These are phyloP conservation scores for Eulemur coronatus DNA, from an alignment of 2,797 vertebrate genomes.

Conservation along the genomic window DNA sequence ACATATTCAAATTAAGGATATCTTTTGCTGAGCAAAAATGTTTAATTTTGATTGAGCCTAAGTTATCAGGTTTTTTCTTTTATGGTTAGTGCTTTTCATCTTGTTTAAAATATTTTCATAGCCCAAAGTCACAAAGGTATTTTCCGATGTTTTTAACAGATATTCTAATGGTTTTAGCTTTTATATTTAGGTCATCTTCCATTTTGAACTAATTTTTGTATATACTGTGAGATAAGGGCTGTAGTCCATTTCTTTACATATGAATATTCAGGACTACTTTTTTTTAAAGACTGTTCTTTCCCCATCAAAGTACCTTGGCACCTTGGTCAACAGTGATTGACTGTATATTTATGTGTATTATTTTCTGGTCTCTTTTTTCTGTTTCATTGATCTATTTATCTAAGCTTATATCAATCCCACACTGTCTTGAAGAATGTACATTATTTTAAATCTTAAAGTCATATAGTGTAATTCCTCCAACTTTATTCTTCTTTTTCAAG, in stretches of 20 bases:
- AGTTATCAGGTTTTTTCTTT: background rate
- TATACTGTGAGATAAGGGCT: background rate
- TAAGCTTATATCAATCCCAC: background rate
- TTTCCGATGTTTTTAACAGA: background rate
- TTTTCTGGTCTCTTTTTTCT: no score
- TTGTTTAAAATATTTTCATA: background rate
- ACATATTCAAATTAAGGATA: background rate
- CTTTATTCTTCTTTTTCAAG: background rate
- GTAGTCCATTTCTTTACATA: background rate
- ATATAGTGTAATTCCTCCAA: background rate
- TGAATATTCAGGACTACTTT: background rate
- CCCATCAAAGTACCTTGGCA: background rate
- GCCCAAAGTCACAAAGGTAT: background rate
- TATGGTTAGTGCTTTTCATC: background rate
- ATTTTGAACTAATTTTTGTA: background rate
- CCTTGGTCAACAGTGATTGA: background rate
- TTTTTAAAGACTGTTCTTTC: background rate
- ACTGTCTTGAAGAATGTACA: background rate
- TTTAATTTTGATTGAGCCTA: background rate
- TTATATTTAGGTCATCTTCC: background rate
- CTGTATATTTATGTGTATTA: no score
- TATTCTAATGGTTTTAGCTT: background rate
- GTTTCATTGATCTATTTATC: no score
- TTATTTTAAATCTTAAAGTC: background rate
- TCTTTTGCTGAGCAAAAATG: background rate